These are phyloP conservation scores for Phenacoccus solenopsis DNA, from an alignment of 1,140 invertebrate genomes.

Conservation along the genomic window DNA sequence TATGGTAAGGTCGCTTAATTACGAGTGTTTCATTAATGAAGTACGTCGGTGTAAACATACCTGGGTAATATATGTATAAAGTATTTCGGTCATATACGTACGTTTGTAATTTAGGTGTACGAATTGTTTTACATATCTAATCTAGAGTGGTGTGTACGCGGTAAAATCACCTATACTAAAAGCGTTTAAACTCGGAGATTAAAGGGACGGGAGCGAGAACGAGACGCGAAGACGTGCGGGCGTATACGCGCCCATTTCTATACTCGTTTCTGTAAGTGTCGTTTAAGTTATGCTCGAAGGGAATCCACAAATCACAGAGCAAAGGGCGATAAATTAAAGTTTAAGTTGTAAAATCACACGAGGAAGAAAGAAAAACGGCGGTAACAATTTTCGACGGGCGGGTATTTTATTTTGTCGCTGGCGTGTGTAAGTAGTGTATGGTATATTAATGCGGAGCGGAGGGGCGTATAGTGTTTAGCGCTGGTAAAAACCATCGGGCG, in stretches of 20 bases:
- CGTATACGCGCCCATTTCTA: no score
- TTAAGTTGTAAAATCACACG: not conserved
- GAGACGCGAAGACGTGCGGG: not conserved
- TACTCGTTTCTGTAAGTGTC: not conserved
- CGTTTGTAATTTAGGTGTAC: no score
- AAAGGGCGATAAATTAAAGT: not conserved
- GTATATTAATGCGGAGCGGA: not conserved
- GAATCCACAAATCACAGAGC: not conserved
- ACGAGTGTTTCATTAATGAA: no score
- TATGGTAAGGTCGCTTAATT: no score
- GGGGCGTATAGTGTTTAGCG: not conserved
- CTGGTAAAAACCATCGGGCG: not conserved
- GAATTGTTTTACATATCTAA: no score
- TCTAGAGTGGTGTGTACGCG: no score
- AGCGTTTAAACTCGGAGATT: no score
- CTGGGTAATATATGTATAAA: no score
- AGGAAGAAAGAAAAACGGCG: not conserved
- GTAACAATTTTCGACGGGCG: not conserved
- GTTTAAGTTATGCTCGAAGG: slow-evolving; percentile 1
- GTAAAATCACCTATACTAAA: no score
- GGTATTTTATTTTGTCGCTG: not conserved
- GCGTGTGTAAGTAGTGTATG: not conserved
- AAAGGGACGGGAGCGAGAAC: no score
- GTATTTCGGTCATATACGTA: no score
- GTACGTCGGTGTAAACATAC: no score